phyloP scores from a whole-genome alignment of 1,140 invertebrate genomes.

The Sycophila sp. region DNA sequence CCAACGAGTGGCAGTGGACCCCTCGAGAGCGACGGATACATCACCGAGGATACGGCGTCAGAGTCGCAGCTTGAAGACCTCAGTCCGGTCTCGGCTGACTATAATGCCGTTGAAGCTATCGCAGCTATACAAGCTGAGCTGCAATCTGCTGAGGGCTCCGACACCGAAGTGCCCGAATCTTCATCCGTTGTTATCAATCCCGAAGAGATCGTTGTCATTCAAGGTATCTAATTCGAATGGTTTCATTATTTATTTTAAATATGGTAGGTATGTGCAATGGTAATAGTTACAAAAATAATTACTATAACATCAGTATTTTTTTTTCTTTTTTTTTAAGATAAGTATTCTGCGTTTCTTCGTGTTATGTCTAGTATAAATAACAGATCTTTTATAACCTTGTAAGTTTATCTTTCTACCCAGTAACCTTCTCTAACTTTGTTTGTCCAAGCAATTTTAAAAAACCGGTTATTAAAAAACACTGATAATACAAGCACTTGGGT shows the following conservation, averaged over 20 bases:
- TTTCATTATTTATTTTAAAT: neutral
- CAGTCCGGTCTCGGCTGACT: slow-evolving; percentile 62
- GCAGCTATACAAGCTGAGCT: slow-evolving; percentile 45
- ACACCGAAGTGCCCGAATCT: slow-evolving; percentile 45
- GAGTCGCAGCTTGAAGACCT: slow-evolving; percentile 60
- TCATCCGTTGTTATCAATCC: slow-evolving; percentile 45
- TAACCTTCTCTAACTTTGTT: too few relatives aligned
- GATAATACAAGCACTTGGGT: neutral
- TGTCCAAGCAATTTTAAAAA: too few relatives aligned
- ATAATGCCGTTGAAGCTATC: slow-evolving; percentile 61
- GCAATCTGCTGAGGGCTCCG: slow-evolving; percentile 41
- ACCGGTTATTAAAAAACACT: too few relatives aligned
- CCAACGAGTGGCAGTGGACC: neutral
- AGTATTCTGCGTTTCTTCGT: too few relatives aligned
- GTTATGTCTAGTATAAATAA: too few relatives aligned
- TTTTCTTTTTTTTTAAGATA: too few relatives aligned
- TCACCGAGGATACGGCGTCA: slow-evolving; percentile 60
- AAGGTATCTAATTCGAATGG: slow-evolving; percentile 55
- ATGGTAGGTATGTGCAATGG: too few relatives aligned
- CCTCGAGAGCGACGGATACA: slow-evolving; percentile 57
- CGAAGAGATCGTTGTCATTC: slow-evolving; percentile 55
- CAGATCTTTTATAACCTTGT: too few relatives aligned
- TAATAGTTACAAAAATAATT: too few relatives aligned
- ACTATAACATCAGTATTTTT: too few relatives aligned
- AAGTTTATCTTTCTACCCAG: too few relatives aligned